Evolutionary conservation across 2,888 invertebrate genomes (phyloP), one percentile per base, ranked within the genome.

Genomic region (Tuta absoluta): DNA sequence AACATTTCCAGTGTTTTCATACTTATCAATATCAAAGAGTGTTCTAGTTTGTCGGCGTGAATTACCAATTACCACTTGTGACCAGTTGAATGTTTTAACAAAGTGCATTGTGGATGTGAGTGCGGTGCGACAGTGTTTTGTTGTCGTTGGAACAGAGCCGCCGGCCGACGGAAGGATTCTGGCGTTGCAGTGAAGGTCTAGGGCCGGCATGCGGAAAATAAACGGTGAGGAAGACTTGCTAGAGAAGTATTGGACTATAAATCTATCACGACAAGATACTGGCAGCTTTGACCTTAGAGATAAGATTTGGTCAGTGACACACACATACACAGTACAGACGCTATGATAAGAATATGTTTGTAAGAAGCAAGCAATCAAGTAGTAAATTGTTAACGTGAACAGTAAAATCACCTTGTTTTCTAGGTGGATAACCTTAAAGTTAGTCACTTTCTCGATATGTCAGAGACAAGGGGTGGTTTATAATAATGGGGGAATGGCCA

Each of bases 141-240:
- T 90, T 91, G 80, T 87, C 86, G 79, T 87, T 86, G 79, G 82
- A 75, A 84, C 79, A 76, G 72, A 75, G 56, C 71, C 78, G 79
- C 71, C 79, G 79, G 79, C 7, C 33, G 71, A 79, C 78, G 79
- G 79, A 85, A 82, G 89, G 90, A 89, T 89, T 90, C 88, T 85
- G 86, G 84, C 84, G 85, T 85, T 79, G 82, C 84, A 77, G 82
- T 83, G 80, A 87, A 86, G 87, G 86, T 86, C 85, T 87, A 84
- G 85, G 82, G 78, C 83, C 84, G 81, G 78, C 80, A 91, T 91
- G 91, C 87, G 91, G 81, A 91, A 91, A 89, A 90, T 90, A 86
- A 91, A 91, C 78, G 91, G 91, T 91, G 79, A 86, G 87, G 67
- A 75, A 69, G 67, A 66, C 68, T 69, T 65, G 65, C 63, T 63